Conservation (phyloP, 2,888 invertebrate species). For the Microchrysa polita region DNA sequence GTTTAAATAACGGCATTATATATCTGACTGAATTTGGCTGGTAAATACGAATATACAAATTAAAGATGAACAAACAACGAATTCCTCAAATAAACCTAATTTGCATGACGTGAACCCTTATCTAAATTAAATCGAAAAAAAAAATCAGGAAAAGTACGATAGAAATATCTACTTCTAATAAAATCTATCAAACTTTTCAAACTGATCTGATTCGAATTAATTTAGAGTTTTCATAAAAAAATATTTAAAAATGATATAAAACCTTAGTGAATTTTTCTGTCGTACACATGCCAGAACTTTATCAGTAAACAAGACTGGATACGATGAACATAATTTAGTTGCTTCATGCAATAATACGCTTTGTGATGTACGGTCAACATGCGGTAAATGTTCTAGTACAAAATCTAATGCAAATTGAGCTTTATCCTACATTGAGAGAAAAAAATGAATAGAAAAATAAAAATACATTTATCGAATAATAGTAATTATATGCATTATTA, state of each 20-base stretch:
- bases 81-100: too few species aligned
- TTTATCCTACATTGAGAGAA: constrained; percentile 69
- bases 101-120: too few species aligned
- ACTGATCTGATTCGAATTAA: too few species aligned
- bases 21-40: too few species aligned
- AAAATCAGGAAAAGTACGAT: too few species aligned
- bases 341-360: constrained; percentile 82
- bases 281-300: constrained; percentile 79
- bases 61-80: too few species aligned
- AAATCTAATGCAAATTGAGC: constrained; percentile 85
- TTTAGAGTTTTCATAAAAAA: constrained; percentile 1
- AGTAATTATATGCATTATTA: too few species aligned
- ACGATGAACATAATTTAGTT: constrained; percentile 80
- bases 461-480: constrained; percentile 7
- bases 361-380: constrained; percentile 78
- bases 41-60: too few species aligned
- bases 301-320: constrained; percentile 83
- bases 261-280: constrained; percentile 69
- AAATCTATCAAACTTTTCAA: too few species aligned
- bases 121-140: too few species aligned
- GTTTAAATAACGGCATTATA: too few species aligned
- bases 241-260: constrained; percentile 35
- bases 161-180: too few species aligned
- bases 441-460: constrained; percentile 38
- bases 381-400: constrained; percentile 77